phyloP scores from a whole-genome alignment of 2,888 invertebrate genomes.

The Agrilus biguttatus region DNA sequence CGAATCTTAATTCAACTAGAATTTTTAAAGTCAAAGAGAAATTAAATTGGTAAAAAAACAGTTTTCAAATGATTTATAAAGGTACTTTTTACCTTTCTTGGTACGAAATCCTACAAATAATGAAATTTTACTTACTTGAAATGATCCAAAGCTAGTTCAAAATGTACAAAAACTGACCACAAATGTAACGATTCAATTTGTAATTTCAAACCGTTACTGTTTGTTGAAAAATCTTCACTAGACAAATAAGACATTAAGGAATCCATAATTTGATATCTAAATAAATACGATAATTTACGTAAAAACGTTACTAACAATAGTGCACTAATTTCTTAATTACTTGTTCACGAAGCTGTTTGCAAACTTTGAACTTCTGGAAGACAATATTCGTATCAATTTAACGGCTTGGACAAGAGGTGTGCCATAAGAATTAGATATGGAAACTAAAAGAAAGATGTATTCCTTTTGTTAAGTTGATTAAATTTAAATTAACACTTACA shows the following conservation, averaged over 20 bases:
- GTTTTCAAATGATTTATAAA: too few relatives aligned
- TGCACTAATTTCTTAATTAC: slow-evolving; percentile 23
- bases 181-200: slow-evolving; percentile 51
- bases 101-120: background rate
- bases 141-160: slow-evolving; percentile 35
- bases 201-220: slow-evolving; percentile 38
- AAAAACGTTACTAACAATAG: slow-evolving; percentile 11
- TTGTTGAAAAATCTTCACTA: slow-evolving; percentile 34
- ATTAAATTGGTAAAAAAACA: background rate
- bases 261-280: slow-evolving; percentile 36
- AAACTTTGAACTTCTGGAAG: slow-evolving; percentile 42
- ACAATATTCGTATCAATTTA: slow-evolving; percentile 57
- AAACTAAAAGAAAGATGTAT: slow-evolving; percentile 7
- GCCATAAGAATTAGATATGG: slow-evolving; percentile 36
- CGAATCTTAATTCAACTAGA: too few relatives aligned
- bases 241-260: slow-evolving; percentile 41
- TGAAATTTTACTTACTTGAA: slow-evolving; percentile 25
- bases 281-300: slow-evolving; percentile 7
- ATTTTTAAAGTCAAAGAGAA: background rate
- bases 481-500: slow-evolving; percentile 10
- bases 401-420: slow-evolving; percentile 56
- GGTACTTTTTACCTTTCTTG: too few relatives aligned
- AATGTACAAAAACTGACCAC: slow-evolving; percentile 40
- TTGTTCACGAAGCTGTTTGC: slow-evolving; percentile 38
- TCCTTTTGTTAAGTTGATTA: background rate